Percentiles rank a stretch among this genome's conserved stretches.
These are phyloP conservation scores for Eubasilissa splendida DNA, from an alignment of 2,888 invertebrate genomes.

Conservation along the genomic window DNA sequence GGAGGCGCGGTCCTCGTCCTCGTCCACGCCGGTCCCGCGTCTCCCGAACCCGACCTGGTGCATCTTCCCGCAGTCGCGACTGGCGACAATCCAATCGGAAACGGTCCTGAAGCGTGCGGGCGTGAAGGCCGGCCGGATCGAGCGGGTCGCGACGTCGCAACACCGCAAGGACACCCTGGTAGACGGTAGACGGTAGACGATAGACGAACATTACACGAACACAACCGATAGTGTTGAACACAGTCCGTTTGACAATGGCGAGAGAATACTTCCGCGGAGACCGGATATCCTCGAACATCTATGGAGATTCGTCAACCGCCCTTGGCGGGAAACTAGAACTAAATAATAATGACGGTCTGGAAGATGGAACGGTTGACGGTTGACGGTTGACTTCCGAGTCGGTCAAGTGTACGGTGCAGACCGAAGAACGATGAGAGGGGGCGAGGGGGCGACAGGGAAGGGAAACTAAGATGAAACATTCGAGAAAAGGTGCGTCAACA, in stretches of 20 bases:
- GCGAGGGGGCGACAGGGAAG: background rate
- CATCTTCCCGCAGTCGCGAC: background rate
- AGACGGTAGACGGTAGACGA: no score
- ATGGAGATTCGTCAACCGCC: background rate
- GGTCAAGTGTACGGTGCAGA: no score
- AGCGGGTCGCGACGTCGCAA: background rate
- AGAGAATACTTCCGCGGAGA: constrained; percentile 22
- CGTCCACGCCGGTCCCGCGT: background rate
- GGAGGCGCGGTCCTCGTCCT: background rate
- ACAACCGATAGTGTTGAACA: constrained; percentile 51
- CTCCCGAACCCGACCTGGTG: background rate
- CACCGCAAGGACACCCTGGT: constrained; percentile 5
- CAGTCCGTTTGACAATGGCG: constrained; percentile 19
- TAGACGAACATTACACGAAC: constrained; percentile 43
- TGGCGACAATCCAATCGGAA: background rate
- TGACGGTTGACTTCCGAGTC: no score
- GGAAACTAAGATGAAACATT: background rate
- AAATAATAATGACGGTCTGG: no score
- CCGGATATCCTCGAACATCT: background rate
- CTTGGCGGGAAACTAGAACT: background rate
- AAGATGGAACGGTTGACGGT: no score
- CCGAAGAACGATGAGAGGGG: background rate
- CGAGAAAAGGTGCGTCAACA: background rate
- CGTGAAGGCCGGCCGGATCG: no score
- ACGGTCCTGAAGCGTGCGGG: background rate